phyloP scores from a whole-genome alignment of 2,113 vertebrate species.

The Salvator merianae region DNA sequence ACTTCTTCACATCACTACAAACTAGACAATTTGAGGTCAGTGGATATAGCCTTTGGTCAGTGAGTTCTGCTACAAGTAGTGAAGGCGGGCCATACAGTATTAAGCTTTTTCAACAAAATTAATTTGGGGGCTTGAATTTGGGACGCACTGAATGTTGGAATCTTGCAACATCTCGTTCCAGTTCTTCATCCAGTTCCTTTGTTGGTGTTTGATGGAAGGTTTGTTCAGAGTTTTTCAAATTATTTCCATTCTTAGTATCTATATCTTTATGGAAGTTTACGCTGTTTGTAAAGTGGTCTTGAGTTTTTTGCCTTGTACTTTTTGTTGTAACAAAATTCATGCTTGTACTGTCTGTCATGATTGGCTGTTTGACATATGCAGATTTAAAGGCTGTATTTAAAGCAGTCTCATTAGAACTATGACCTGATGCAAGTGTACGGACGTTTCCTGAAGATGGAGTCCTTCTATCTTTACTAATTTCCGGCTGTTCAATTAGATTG shows the following conservation, averaged over 20 bases:
- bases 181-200: constrained; percentile 72
- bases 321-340: constrained; percentile 19
- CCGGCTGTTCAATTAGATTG: constrained; percentile 27
- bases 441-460: constrained; percentile 12
- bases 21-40: no score
- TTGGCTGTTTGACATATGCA: constrained; percentile 5
- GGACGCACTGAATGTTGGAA: no score
- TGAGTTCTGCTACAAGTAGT: no score
- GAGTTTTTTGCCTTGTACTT: constrained; percentile 15
- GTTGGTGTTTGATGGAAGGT: constrained; percentile 26
- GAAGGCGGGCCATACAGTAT: background rate
- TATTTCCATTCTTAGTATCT: constrained; percentile 35
- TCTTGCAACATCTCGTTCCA: constrained; percentile 75
- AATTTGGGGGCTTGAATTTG: background rate
- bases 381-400: background rate
- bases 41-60: no score
- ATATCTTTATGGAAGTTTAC: background rate
- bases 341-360: constrained; percentile 31
- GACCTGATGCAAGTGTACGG: background rate
- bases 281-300: constrained; percentile 11
- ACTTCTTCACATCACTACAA: no score
- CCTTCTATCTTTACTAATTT: constrained; percentile 36
- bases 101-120: background rate
- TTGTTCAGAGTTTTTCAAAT: constrained; percentile 5
- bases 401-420: constrained; percentile 21